Evolutionary conservation across 1,140 invertebrate genomes (phyloP).

Genomic region (Apis laboriosa): DNA sequence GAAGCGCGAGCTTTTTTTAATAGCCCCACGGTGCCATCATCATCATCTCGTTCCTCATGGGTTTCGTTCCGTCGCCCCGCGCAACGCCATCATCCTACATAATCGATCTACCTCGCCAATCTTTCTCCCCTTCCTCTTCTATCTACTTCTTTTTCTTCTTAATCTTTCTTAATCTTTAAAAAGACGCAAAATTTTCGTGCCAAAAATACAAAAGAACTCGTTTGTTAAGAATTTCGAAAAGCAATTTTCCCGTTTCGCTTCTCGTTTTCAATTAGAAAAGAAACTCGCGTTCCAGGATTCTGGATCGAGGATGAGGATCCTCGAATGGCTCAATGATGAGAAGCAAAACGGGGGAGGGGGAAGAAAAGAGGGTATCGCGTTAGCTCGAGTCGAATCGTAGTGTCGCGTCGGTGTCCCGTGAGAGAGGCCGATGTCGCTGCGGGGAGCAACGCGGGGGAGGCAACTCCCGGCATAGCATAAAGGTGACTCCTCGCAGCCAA

Average conservation of each 20-base stretch:
- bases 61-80: conserved; percentile 28
- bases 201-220: neutral
- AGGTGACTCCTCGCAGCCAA: conserved; percentile 73
- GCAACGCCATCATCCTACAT: neutral
- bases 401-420: conserved; percentile 51
- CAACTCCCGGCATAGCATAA: conserved; percentile 72
- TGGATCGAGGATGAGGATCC: neutral
- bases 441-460: conserved; percentile 69
- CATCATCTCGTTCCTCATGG: conserved; percentile 37
- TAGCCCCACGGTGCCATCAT: conserved; percentile 58
- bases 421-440: conserved; percentile 57
- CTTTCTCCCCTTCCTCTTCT: neutral
- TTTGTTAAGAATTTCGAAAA: neutral
- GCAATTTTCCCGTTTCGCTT: neutral
- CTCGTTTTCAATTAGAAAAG: too few relatives aligned
- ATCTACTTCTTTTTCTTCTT: neutral
- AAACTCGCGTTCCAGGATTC: too few relatives aligned
- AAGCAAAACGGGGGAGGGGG: neutral
- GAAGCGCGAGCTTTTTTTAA: conserved; percentile 64
- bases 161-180: too few relatives aligned
- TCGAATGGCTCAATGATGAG: neutral
- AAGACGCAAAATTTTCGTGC: neutral
- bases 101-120: neutral
- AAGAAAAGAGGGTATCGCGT: neutral
- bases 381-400: conserved; percentile 21